Evolutionary conservation across 2,888 invertebrate genomes (phyloP).

Genomic region (Ctena decussata): DNA sequence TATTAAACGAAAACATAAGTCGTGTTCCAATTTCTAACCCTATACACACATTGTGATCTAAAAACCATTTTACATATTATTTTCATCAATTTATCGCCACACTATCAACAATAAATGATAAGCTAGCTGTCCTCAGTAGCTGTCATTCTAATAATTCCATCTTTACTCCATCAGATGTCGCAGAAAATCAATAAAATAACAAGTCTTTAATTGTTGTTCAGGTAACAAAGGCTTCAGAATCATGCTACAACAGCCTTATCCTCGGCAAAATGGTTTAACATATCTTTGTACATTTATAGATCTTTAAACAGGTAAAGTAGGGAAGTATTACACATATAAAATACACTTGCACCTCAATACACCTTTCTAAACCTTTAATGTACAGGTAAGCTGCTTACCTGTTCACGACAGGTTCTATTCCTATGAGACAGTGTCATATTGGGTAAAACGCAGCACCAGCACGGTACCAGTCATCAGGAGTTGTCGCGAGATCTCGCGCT

Average conservation of each 20-base stretch:
- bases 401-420: not conserved
- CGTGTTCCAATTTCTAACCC: not conserved
- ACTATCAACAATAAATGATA: not conserved
- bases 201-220: not conserved
- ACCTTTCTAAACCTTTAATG: not conserved
- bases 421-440: not conserved
- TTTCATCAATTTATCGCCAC: not conserved
- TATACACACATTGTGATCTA: not conserved
- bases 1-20: not conserved
- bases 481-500: conserved; percentile 1
- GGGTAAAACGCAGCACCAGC: not conserved
- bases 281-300: not conserved
- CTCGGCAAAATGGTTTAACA: not conserved
- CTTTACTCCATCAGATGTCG: not conserved
- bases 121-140: not conserved
- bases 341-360: conserved; percentile 9
- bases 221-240: not conserved
- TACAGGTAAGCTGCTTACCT: not conserved
- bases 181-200: not conserved
- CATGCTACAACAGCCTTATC: not conserved
- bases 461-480: not conserved
- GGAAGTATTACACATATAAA: not conserved
- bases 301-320: not conserved
- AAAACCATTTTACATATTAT: not conserved
- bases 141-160: not conserved